A percentile compares a stretch with the other conserved stretches of the same genome.
Conservation (phyloP, 2,113 vertebrate genomes). For the Coreoperca whiteheadi region DNA sequence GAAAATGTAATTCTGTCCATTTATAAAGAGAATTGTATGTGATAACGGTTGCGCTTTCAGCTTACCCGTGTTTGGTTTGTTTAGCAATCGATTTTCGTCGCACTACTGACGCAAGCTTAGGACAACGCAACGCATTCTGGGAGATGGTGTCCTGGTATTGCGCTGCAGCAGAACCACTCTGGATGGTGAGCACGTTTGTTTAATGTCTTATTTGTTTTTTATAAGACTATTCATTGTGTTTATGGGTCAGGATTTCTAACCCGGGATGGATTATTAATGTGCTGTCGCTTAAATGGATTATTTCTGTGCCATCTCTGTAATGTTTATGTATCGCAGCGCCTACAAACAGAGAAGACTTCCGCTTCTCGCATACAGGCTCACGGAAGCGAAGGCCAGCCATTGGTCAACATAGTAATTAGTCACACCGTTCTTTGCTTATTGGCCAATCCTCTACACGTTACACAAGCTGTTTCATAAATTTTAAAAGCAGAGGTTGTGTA, state of each 20-base stretch:
- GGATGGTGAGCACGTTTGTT: not conserved
- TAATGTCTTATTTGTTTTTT: not conserved
- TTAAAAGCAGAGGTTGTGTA: constrained; percentile 56
- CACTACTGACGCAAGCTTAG: constrained; percentile 19
- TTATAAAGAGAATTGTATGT: not conserved
- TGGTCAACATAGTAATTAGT: constrained; percentile 38
- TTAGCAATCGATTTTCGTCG: constrained; percentile 60
- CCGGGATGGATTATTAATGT: accelerated
- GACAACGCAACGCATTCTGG: constrained; percentile 34
- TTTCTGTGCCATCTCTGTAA: accelerated
- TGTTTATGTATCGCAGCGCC: not conserved
- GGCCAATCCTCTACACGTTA: constrained; percentile 60
- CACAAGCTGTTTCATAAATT: constrained; percentile 78
- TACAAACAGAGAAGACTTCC: constrained; percentile 21
- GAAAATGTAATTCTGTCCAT: accelerated
- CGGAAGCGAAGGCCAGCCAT: constrained; percentile 35
- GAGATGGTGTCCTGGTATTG: constrained; percentile 41
- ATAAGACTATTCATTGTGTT: not conserved
- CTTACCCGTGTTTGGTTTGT: constrained; percentile 69
- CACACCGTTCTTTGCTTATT: constrained; percentile 57
- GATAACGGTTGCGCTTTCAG: not conserved
- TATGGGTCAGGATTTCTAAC: not conserved
- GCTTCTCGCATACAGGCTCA: not conserved
- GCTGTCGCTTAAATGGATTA: not conserved
- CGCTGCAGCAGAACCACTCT: no score